Evolutionary conservation across 2,888 invertebrate genomes (phyloP), one percentile per base, ranked within the genome.

Genomic region (Rosalia funebris): DNA sequence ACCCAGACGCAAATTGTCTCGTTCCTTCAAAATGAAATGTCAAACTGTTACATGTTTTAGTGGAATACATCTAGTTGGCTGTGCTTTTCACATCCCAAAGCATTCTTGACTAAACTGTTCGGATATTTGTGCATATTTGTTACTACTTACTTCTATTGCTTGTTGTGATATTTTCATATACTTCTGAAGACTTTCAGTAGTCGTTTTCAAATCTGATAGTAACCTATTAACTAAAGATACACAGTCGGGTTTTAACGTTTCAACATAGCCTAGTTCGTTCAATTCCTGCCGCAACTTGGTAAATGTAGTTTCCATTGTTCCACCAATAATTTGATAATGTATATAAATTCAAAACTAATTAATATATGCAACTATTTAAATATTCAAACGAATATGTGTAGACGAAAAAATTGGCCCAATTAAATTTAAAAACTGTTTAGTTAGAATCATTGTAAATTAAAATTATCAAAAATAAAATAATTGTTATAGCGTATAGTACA

Each of bases 101-200:
- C 36, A 55, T n/a, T 42, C 31, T 36, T 9, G 34, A 60, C 10
- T 11, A n/a, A n/a, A n/a, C n/a, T n/a, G 7, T 54, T 44, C 16
- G 25, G 41, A 53, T 25, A 14, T n/a, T n/a, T n/a, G n/a, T 25
- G 25, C 25, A 5, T 25, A 7, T 25, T 25, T 25, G 7, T 25
- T 25, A n/a, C 25, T 34, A 63, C 63, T 70, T 78, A 89, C 89
- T 83, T 89, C 86, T 25, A 87, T 79, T 50, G 90, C 87, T 71
- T 89, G 86, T 76, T 89, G 87, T 3, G 91, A 88, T 70, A 91
- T 82, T 62, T 88, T 85, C 85, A 95, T 95, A 65, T 92, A 90
- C 82, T 93, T 91, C 75, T 92, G 90, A 54, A 95, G 83, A 75
- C 91, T 93, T 69, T 91, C 90, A n/a, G 94, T 95, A 5, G 95